Evolutionary conservation across 1,140 invertebrate species (phyloP), one percentile per base, ranked within the genome.

Genomic region (Eciton burchellii): DNA sequence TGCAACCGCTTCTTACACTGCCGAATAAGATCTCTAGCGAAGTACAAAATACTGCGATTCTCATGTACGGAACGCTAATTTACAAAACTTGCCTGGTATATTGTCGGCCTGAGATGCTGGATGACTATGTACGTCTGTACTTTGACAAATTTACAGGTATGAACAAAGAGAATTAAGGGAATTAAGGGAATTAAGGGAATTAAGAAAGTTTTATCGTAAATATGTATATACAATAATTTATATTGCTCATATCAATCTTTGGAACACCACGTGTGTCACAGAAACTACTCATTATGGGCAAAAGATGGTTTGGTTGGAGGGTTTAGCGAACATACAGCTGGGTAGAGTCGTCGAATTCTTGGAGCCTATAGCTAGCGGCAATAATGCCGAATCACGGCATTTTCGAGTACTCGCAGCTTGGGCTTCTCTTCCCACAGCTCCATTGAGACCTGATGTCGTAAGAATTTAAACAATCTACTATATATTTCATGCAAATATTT

Each of bases 221-320:
- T 6, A 6, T 35, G 35, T 35, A 35, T 14, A 62, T 76, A 74
- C 66, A 47, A 83, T 72, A 21, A 57, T 73, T 59, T 29, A 16
- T 49, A 79, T 11, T 19, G n/a, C 3, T 43, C 45, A 26, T 56
- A 57, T 70, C 2, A 47, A 47, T 45, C 60, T 71, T 6, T 86
- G 26, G 49, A 73, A 60, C 52, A 85, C 84, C 84, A 65, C 56
- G 0, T 21, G n/a, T 68, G 47, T 77, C 56, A 68, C 72, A 97
- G 96, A 95, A 86, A 95, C 95, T 66, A 94, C 94, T 4, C 93
- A 95, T 79, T 96, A 97, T 82, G 93, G 95, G 41, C 95, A 96
- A 73, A 95, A 96, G 79, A 95, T 97, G 95, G 89, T 96, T 5
- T 97, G 96, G 93, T 91, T 97, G 0, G 95, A 96, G 92, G 96